phyloP scores from a whole-genome alignment of 2,113 vertebrate species.

The Atlantisia rogersi region DNA sequence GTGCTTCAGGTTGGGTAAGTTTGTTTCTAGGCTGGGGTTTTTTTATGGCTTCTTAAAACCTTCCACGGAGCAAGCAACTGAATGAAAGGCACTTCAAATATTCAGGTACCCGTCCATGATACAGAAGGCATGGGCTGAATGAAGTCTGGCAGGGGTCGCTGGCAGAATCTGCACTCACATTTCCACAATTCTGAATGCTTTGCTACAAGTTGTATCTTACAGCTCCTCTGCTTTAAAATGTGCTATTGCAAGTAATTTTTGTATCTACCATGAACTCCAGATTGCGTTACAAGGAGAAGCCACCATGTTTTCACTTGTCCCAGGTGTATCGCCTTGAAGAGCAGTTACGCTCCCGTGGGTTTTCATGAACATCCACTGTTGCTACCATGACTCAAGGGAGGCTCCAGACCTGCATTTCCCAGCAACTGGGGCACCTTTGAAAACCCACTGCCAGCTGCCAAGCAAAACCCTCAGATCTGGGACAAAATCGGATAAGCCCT shows the following conservation, averaged over 20 bases:
- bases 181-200: neutral
- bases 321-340: neutral
- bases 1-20: neutral
- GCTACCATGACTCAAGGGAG: neutral
- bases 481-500: neutral
- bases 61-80: neutral
- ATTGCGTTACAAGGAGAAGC: neutral
- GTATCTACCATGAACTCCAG: neutral
- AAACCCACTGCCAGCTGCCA: neutral
- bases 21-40: neutral
- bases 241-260: neutral
- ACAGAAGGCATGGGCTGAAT: neutral
- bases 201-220: neutral
- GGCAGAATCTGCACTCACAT: neutral
- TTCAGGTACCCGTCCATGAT: neutral
- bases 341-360: neutral
- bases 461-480: neutral
- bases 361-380: neutral
- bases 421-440: neutral
- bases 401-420: neutral
- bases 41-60: neutral
- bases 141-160: neutral
- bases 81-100: slow-evolving; percentile 33
- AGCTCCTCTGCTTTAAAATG: neutral
- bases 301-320: neutral